phyloP scores from a whole-genome alignment of 2,888 invertebrate species.

The Polia nebulosa region DNA sequence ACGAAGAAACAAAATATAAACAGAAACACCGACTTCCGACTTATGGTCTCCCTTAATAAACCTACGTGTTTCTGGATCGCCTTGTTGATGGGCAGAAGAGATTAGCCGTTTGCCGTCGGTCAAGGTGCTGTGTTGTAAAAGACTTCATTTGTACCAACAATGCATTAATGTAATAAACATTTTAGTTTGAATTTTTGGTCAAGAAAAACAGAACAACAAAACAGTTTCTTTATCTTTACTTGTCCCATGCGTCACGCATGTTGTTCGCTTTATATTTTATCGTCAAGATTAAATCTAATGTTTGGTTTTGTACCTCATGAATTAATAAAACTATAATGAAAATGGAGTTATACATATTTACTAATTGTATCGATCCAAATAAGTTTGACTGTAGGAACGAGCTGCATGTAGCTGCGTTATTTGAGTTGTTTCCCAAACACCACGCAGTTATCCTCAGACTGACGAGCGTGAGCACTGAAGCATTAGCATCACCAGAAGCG shows the following conservation, averaged over 20 bases:
- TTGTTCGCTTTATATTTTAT: conserved; percentile 11
- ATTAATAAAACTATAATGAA: not conserved
- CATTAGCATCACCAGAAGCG: not conserved
- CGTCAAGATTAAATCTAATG: conserved; percentile 15
- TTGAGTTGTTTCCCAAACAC: no score
- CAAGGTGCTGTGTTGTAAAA: not conserved
- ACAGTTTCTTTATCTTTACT: conserved; percentile 7
- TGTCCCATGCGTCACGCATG: not conserved
- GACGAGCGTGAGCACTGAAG: no score
- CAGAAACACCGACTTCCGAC: no score
- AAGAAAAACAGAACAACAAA: not conserved
- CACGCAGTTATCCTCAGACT: no score
- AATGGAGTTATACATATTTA: no score
- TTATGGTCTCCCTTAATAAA: no score
- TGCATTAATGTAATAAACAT: no score
- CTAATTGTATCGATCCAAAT: not conserved
- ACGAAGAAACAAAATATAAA: no score
- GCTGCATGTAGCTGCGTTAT: no score
- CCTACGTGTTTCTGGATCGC: no score
- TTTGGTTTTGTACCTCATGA: not conserved
- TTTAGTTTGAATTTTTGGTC: not conserved
- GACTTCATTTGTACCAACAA: not conserved
- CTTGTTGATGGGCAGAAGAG: no score
- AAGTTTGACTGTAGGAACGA: no score
- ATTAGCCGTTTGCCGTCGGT: not conserved